A percentile compares a stretch with the other conserved stretches of the same genome.
Conservation (phyloP, 2,113 vertebrate genomes). For the Dicentrarchus labrax region DNA sequence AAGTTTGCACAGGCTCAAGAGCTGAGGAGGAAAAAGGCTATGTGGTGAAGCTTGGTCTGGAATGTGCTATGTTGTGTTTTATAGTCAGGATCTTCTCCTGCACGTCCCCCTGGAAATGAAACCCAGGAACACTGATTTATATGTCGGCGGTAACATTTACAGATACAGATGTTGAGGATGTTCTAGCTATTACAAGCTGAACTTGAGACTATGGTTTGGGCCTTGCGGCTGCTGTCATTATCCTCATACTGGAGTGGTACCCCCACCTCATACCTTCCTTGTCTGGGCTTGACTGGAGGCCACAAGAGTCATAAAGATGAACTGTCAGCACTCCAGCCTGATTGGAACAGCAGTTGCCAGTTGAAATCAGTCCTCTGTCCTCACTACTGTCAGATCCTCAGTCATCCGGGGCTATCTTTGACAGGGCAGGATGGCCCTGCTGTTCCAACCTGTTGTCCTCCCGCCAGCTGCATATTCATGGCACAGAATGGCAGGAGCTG, state of each 20-base stretch:
- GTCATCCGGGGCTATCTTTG: background rate
- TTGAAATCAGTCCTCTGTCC: background rate
- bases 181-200: background rate
- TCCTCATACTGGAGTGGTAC: conserved; percentile 3
- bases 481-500: conserved; percentile 4
- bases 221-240: conserved; percentile 22
- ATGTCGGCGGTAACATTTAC: background rate
- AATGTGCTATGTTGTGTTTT: conserved; percentile 42
- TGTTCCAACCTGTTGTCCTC: conserved; percentile 28
- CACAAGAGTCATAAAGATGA: conserved; percentile 19
- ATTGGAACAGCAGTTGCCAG: conserved; percentile 20
- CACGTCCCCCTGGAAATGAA: background rate
- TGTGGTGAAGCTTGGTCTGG: conserved; percentile 1
- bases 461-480: conserved; percentile 48
- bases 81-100: background rate
- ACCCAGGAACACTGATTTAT: background rate
- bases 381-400: conserved; percentile 24
- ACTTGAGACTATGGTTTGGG: background rate
- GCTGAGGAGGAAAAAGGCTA: background rate
- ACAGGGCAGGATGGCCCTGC: conserved; percentile 10
- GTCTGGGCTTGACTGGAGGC: conserved; percentile 61
- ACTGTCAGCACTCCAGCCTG: background rate
- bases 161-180: conserved; percentile 35
- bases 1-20: background rate
- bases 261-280: conserved; percentile 57